These are phyloP conservation scores for Lasioglossum lativentre DNA, from an alignment of 2,888 invertebrate species.

Conservation along the genomic window DNA sequence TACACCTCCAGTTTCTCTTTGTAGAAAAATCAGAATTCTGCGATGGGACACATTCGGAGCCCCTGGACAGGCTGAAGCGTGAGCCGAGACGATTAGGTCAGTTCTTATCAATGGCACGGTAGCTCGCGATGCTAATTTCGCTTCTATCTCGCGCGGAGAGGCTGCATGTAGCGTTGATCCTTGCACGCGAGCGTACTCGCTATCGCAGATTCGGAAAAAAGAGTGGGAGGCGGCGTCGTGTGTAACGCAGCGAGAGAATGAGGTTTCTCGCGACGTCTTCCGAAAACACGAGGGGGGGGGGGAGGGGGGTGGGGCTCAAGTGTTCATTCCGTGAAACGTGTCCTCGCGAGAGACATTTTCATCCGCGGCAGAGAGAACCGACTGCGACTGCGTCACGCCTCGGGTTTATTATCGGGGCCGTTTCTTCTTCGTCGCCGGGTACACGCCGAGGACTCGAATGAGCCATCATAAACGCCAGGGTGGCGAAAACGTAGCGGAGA, in stretches of 20 bases:
- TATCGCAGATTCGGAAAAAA: background rate
- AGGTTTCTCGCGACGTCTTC: background rate
- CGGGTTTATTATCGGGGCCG: conserved; percentile 46
- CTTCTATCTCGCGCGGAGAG: background rate
- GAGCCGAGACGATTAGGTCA: background rate
- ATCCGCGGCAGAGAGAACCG: background rate
- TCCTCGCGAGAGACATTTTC: background rate
- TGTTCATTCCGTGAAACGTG: background rate
- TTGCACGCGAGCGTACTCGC: background rate
- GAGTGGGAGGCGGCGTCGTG: background rate
- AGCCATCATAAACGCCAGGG: conserved; percentile 57
- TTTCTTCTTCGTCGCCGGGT: conserved; percentile 40
- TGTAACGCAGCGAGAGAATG: background rate
- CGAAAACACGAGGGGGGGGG: conserved; percentile 3
- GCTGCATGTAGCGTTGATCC: conserved; percentile 2
- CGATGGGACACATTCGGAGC: background rate
- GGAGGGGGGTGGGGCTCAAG: too few relatives aligned
- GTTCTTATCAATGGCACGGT: background rate
- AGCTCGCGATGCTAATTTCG: background rate
- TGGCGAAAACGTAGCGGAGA: conserved; percentile 54
- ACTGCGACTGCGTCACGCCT: conserved; percentile 40
- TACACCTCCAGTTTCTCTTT: background rate
- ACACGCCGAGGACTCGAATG: conserved; percentile 29
- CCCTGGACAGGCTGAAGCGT: background rate
- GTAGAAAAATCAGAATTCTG: background rate